phyloP scores from a whole-genome alignment of 2,113 vertebrate species.

The Pomatorhinus ruficollis region DNA sequence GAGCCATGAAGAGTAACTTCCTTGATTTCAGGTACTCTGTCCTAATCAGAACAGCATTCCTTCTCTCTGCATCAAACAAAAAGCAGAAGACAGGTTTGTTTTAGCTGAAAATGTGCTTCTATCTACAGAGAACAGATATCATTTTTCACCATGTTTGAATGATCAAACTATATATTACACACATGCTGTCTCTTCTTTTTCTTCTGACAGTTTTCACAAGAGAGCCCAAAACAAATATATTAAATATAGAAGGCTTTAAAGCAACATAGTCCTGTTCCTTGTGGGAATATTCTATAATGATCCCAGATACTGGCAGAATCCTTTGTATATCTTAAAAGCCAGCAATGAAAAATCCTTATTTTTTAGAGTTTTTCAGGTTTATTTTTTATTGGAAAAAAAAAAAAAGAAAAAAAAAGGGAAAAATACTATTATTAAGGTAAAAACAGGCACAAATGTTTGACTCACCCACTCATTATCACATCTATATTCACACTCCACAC shows the following conservation, averaged over 20 bases:
- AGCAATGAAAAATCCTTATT: not conserved
- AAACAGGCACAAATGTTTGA: not conserved
- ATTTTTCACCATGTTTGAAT: not conserved
- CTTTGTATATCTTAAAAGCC: not conserved
- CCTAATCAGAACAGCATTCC: not conserved
- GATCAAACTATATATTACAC: not conserved
- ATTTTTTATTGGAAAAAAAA: not conserved
- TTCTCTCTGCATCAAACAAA: not conserved
- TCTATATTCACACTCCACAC: not conserved
- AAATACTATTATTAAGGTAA: not conserved
- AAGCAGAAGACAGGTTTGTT: conserved; percentile 20
- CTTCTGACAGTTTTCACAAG: conserved; percentile 13
- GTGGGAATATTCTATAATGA: conserved; percentile 19
- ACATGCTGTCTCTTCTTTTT: not conserved
- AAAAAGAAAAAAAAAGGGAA: not conserved
- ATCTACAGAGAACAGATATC: not conserved
- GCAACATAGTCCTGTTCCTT: not conserved
- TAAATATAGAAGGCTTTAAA: not conserved
- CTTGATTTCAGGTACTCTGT: not conserved
- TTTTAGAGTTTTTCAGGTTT: not conserved
- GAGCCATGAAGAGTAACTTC: not conserved
- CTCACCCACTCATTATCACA: not conserved
- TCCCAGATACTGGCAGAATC: not conserved
- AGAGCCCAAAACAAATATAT: conserved; percentile 34
- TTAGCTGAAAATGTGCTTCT: conserved; percentile 5